Evolutionary conservation across 2,797 vertebrate genomes (phyloP), one percentile per base, ranked within the genome.

Genomic region (Anabacerthia variegaticeps): DNA sequence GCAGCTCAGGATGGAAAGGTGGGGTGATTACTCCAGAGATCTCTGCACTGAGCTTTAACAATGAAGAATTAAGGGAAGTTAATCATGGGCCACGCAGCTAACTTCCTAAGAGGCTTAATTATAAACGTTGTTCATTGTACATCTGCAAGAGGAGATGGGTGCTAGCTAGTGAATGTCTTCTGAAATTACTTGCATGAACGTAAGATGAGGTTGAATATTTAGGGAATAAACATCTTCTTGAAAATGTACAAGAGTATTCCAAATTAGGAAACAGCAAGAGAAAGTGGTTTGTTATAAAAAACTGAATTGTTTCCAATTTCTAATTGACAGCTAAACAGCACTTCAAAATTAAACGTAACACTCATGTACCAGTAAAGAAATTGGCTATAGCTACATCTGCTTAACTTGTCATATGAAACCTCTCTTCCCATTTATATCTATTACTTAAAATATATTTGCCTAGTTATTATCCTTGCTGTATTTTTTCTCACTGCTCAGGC

Each of bases 71-170:
- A 95, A 93, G 91, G 55, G 56, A 94, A 89, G 88, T 93, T 92
- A 93, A 95, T 93, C 81, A 76, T 55, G 54, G 82, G 61, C 56
- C 52, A 43, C 1, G 43, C 63, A 81, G 37, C 44, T 87, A 74
- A 86, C 69, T 93, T 97, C 94, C 96, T 94, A 91, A 87, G 94
- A 95, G 93, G 93, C 89, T 95, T 97, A 95, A 97, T 96, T 96
- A 96, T 91, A 93, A 89, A 96, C 86, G 90, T 49, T 93, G 71
- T 86, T 74, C 49, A 51, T 75, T 12, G 59, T 71, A 67, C 66
- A 76, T 93, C 61, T 62, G 83, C 91, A 88, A 71, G 80, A 88
- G 61, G 85, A 85, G 92, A 96, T 85, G 78, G 12, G 65, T 77
- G 78, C 83, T 80, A 63, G 24, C 78, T 34, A 72, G 68, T 52